Conservation (phyloP, 2,797 vertebrate species). For the Huso huso region DNA sequence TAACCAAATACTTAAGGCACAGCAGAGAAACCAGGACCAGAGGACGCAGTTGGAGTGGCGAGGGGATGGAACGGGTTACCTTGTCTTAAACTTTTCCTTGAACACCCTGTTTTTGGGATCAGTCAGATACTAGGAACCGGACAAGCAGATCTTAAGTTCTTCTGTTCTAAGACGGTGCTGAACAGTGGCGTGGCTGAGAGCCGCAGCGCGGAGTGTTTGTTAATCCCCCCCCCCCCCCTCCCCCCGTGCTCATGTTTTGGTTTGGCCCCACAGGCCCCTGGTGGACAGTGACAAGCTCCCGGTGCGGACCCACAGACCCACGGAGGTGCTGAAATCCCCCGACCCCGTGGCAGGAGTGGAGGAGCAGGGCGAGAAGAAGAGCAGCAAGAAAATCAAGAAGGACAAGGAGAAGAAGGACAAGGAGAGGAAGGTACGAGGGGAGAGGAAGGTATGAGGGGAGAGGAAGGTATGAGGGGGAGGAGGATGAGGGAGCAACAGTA, state of each 20-base stretch:
- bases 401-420: slow-evolving; percentile 75
- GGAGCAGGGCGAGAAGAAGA: slow-evolving; percentile 59
- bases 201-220: slow-evolving; percentile 14
- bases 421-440: slow-evolving; percentile 68
- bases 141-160: too few relatives aligned
- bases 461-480: too few relatives aligned
- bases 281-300: slow-evolving; percentile 90
- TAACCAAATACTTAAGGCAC: slow-evolving; percentile 50
- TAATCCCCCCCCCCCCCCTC: slow-evolving; percentile 4
- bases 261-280: slow-evolving; percentile 62
- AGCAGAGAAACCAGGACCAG: slow-evolving; percentile 74
- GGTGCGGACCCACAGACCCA: slow-evolving; percentile 76
- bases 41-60: too few relatives aligned
- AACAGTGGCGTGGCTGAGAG: slow-evolving; percentile 11
- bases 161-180: background rate
- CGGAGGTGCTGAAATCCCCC: slow-evolving; percentile 66
- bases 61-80: too few relatives aligned
- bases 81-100: too few relatives aligned
- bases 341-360: slow-evolving; percentile 49
- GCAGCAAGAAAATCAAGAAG: slow-evolving; percentile 80
- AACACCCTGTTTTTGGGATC: slow-evolving; percentile 46
- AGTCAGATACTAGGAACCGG: too few relatives aligned
- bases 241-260: background rate
- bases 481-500: too few relatives aligned
- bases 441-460: slow-evolving; percentile 60